Evolutionary conservation across 2,797 vertebrate species (phyloP), one percentile per base, ranked within the genome.

Genomic region (Bradypodion pumilum): DNA sequence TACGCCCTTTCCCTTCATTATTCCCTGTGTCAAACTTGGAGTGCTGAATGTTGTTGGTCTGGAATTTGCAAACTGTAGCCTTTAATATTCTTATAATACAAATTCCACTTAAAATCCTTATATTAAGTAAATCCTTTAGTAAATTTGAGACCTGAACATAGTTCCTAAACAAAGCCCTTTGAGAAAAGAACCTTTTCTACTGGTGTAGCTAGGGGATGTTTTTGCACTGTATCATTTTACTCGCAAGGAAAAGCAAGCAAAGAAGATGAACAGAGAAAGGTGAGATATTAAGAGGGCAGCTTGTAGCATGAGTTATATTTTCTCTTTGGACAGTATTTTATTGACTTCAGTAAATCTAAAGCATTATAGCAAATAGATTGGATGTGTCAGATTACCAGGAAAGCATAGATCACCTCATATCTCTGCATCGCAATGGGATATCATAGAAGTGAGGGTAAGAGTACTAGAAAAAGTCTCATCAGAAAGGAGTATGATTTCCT

Each of bases 341-440:
- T 81, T 82, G 7, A 12, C 7, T 81, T 84, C 59, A 15, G 19
- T 82, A 86, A 86, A 85, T n/a, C 29, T 84, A 68, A 3, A 15
- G 12, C 7, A 65, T 80, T 80, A 77, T 62, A 80, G 72, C 78
- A 76, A 80, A 80, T 15, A 46, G 78, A 87, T 80, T 75, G 80
- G 2, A 87, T 84, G 80, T n/a, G 42, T 1, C 70, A 5, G 29
- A 80, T 85, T 90, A 63, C 65, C 1, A 4, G 29, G 79, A 29
- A 42, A 75, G 72, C 63, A 87, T 63, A 80, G 70, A 35, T 72
- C n/a, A 83, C 0, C 80, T 85, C 73, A 10, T 5, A 63, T 82
- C n/a, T 16, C 23, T 44, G 23, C 27, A 23, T 42, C 29, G 1
- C 0, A n/a, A 68, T 81, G 46, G 35, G 1, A 1, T 4, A 21